Percentiles rank a stretch among this genome's conserved stretches.
phyloP scores from a whole-genome alignment of 2,797 vertebrate genomes.

The Pygocentrus nattereri region DNA sequence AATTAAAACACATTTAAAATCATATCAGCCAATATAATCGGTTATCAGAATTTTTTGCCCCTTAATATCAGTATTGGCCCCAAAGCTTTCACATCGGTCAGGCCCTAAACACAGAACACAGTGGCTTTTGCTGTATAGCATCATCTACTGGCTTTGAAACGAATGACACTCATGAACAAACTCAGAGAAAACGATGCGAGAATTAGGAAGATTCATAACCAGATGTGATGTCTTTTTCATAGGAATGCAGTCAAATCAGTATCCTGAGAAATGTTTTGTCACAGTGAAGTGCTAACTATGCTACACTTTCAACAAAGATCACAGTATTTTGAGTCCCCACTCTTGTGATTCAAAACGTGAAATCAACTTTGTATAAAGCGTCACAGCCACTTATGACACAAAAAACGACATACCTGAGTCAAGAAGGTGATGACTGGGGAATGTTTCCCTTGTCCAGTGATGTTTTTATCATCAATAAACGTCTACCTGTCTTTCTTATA shows the following conservation, averaged over 20 bases:
- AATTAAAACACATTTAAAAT: background rate
- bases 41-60: background rate
- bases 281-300: conserved; percentile 64
- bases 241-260: conserved; percentile 17
- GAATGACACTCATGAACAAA: conserved; percentile 62
- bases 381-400: conserved; percentile 2
- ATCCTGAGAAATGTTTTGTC: conserved; percentile 28
- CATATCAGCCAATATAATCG: background rate
- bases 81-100: background rate
- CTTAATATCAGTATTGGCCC: background rate
- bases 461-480: background rate
- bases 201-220: background rate
- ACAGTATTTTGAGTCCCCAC: background rate
- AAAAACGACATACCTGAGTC: conserved; percentile 30
- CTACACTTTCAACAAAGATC: conserved; percentile 52
- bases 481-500: background rate
- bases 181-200: conserved; percentile 8
- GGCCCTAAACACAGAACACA: background rate
- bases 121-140: conserved; percentile 26
- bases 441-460: background rate
- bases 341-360: background rate
- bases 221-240: background rate
- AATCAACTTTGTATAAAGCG: background rate
- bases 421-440: background rate
- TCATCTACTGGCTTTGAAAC: conserved; percentile 68